A percentile compares a stretch with the other conserved stretches of the same genome.
Conservation (phyloP, 2,888 invertebrate species). For the Camptogramma bilineatum region DNA sequence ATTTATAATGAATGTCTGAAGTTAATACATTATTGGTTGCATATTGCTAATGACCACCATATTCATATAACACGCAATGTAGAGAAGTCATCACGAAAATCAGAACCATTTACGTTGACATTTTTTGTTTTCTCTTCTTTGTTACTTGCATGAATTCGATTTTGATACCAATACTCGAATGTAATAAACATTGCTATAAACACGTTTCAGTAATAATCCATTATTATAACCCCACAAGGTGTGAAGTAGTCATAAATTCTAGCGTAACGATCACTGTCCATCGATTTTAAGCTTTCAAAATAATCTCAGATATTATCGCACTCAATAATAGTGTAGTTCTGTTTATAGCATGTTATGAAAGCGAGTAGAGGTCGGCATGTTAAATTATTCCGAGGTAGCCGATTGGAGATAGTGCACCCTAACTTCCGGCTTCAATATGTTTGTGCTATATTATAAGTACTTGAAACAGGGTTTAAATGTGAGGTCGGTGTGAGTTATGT, state of each 20-base stretch:
- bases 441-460: constrained; percentile 31
- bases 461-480: constrained; percentile 26
- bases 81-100: background rate
- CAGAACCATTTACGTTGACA: background rate
- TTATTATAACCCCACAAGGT: constrained; percentile 8
- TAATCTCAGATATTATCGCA: constrained; percentile 51
- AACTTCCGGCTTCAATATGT: constrained; percentile 50
- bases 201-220: constrained; percentile 3
- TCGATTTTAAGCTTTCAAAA: constrained; percentile 35
- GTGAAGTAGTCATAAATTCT: constrained; percentile 24
- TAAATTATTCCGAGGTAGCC: constrained; percentile 53
- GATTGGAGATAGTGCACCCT: constrained; percentile 48
- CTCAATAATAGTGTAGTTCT: constrained; percentile 38
- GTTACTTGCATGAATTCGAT: background rate
- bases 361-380: constrained; percentile 47
- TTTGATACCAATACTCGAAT: background rate
- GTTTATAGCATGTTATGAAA: constrained; percentile 53
- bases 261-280: constrained; percentile 16
- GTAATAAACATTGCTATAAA: background rate
- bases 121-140: background rate
- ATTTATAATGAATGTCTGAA: no score
- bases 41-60: no score
- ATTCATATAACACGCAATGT: no score
- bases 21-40: no score
- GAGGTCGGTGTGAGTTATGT: constrained; percentile 26